phyloP scores from a whole-genome alignment of 1,140 invertebrate genomes.

The Lucilia sericata region DNA sequence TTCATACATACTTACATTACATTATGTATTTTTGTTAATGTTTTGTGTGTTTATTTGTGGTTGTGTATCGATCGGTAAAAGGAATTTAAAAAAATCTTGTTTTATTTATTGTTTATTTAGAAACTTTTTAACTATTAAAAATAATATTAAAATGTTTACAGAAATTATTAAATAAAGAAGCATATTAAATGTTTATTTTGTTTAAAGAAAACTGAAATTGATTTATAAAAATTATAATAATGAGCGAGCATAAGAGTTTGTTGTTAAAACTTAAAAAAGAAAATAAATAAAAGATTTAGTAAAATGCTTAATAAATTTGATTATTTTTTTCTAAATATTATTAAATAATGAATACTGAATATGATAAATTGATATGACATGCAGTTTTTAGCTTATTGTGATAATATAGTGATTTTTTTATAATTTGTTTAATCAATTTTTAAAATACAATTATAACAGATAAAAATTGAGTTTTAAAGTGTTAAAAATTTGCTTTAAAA shows the following conservation, averaged over 20 bases:
- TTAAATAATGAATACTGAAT: slow-evolving; percentile 23
- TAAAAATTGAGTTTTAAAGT: no score
- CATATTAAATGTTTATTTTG: not conserved
- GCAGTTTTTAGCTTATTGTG: not conserved
- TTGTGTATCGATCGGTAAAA: not conserved
- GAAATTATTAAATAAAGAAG: not conserved
- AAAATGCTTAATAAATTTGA: not conserved
- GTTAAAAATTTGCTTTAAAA: no score
- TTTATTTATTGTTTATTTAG: not conserved
- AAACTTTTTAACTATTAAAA: not conserved
- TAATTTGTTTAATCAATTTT: no score
- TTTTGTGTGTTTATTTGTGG: not conserved
- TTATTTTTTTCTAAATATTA: not conserved
- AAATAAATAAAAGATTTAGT: not conserved
- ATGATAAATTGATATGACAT: slow-evolving; percentile 10
- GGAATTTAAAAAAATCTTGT: not conserved
- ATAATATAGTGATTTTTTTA: not conserved
- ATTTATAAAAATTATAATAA: not conserved
- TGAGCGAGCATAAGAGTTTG: slow-evolving; percentile 19
- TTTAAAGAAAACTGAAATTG: not conserved
- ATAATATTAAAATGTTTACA: not conserved
- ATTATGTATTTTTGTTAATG: no score
- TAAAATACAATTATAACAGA: no score
- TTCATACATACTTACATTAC: slow-evolving; percentile 4
- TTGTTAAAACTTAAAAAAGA: not conserved